Evolutionary conservation across 2,113 vertebrate genomes (phyloP), one percentile per base, ranked within the genome.

Genomic region (Centrocercus urophasianus): DNA sequence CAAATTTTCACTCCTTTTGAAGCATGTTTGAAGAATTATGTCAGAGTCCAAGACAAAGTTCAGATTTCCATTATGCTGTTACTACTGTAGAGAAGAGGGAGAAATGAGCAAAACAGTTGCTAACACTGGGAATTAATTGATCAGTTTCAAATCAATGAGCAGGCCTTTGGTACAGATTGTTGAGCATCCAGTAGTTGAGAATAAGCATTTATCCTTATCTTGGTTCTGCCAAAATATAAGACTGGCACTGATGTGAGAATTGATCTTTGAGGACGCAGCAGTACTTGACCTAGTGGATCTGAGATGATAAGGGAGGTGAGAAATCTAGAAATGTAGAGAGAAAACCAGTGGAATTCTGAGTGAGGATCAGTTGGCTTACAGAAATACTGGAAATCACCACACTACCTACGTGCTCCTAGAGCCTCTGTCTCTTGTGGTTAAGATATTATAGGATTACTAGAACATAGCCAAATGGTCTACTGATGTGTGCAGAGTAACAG

Each of bases 51-150:
- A 84, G 36, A 82, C 5, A 54, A 4, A 69, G 38, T 84, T 76
- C 2, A 2, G n/a, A 20, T 34, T 88, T 71, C 45, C 64, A 8
- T 73, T 69, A 30, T 36, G 8, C 11, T 60, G 12, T 56, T 83
- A 50, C 10, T 74, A 42, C 2, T 1, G 0, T 0, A 4, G 32
- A 40, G 17, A 47, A 18, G 16, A 78, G 19, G 19, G 59, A 75
- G 57, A 79, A 60, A 19, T 1, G 0, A 89, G 19, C 71, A 57
- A 64, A 85, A 63, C 8, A 70, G 13, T 54, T 71, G 18, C 22
- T 84, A 1, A 0, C 1, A 5, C 14, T 75, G 40, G 8, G 28
- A 14, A 52, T 15, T 21, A 21, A 43, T 52, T 3, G 5, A 40
- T 8, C 61, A n/a, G 6, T 84, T 83, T 92, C 47, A 69, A n/a